A percentile compares a stretch with the other conserved stretches of the same genome.
Conservation (phyloP, 2,888 invertebrate genomes). For the Chrysodeixis includens region DNA sequence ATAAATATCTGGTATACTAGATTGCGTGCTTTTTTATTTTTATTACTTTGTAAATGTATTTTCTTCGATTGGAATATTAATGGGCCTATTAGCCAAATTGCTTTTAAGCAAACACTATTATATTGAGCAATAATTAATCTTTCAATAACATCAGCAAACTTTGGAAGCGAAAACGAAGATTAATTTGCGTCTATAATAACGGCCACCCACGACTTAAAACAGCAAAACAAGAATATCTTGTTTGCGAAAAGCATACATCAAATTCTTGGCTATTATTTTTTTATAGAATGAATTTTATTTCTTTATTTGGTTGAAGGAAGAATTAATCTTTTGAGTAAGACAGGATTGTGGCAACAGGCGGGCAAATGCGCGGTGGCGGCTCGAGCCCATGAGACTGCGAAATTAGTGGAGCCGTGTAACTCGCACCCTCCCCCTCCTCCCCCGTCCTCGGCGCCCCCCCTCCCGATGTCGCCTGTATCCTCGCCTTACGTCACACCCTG, state of each 20-base stretch:
- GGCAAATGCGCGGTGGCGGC: constrained; percentile 66
- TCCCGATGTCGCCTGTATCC: constrained; percentile 10
- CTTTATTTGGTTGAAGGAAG: constrained; percentile 68
- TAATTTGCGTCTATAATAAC: constrained; percentile 42
- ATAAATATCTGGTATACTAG: constrained; percentile 11
- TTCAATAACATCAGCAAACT: constrained; percentile 39
- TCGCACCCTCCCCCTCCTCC: constrained; percentile 51
- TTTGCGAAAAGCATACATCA: constrained; percentile 28
- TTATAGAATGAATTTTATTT: constrained; percentile 66
- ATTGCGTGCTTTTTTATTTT: constrained; percentile 21
- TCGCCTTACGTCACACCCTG: constrained; percentile 62
- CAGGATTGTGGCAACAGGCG: constrained; percentile 72
- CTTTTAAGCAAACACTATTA: constrained; percentile 27
- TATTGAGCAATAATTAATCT: constrained; percentile 30
- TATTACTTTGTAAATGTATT: constrained; percentile 6
- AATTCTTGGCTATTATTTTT: constrained; percentile 32
- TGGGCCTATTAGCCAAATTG: constrained; percentile 32
- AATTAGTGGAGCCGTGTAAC: constrained; percentile 79
- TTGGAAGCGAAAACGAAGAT: constrained; percentile 18
- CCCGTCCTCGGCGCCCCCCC: too few species aligned
- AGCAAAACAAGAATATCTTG: background rate
- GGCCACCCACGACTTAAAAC: constrained; percentile 47
- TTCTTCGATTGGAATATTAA: constrained; percentile 25
- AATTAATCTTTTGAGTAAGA: constrained; percentile 72
- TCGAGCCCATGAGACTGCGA: constrained; percentile 76